Evolutionary conservation across 1,140 invertebrate genomes (phyloP), one percentile per base, ranked within the genome.

Genomic region (Procambarus clarkii): DNA sequence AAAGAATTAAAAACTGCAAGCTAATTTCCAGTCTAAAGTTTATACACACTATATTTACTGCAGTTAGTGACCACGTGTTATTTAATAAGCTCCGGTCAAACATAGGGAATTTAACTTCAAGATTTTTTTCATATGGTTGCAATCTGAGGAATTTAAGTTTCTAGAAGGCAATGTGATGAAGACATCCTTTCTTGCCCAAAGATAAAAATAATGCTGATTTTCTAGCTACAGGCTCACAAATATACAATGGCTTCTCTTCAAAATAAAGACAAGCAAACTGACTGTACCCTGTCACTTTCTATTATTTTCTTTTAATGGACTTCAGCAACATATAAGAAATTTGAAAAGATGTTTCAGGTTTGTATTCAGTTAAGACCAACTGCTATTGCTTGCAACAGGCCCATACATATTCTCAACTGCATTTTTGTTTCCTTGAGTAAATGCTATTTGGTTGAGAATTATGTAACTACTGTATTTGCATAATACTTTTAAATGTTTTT

Each of bases 251-350:
- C 18, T 54, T 76, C 69, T 77, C 34, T 78, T 64, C 54, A 58
- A 34, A 21, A 54, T 81, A 82, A 89, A 69, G 86, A 89, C 87
- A 89, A 82, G 79, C 87, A 89, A 82, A 89, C 87, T 82, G 79
- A 89, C 79, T 76, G 79, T 80, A 82, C 79, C 82, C 58, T 89
- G 50, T 81, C 79, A 89, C 79, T 89, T 89, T 89, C 87, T 82
- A 81, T 89, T 74, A 44, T 44, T 69, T 79, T 21, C 34, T 21
- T 82, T 74, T 71, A 71, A 77, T 86, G 54, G 76, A 58, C 71
- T 78, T 86, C 44, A 48, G 77, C 71, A 86, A 86, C 50, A 87
- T 74, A 11, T 24, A 34, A 21, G n/a, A 74, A 74, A 74, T 3
- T 74, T 74, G n/a, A 74, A 74, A 74, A 34, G 21, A 64, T 64